A percentile compares a stretch with the other conserved stretches of the same genome.
Evolutionary conservation across 2,888 invertebrate species (phyloP).

Genomic region (Elegia similella): DNA sequence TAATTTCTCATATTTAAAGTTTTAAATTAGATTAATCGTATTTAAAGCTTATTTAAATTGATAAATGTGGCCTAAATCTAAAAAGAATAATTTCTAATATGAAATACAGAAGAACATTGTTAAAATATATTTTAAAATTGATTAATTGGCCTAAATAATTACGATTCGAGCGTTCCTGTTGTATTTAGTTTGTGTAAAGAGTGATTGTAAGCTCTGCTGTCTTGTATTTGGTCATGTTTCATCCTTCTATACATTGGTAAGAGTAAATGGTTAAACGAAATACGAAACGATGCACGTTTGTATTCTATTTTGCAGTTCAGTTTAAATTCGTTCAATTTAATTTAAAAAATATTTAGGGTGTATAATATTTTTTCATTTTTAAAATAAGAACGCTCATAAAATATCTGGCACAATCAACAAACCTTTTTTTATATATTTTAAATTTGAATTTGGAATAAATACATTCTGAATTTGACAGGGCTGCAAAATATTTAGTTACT

Average conservation of each 20-base stretch:
- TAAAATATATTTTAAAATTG: too few relatives aligned
- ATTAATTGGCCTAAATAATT: not conserved
- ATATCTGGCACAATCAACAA: too few relatives aligned
- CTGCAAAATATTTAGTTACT: not conserved
- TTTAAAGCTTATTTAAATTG: not conserved
- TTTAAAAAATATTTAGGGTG: too few relatives aligned
- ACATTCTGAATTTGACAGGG: conserved; percentile 12
- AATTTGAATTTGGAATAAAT: too few relatives aligned
- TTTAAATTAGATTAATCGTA: not conserved
- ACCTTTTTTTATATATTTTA: too few relatives aligned
- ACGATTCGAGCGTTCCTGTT: not conserved
- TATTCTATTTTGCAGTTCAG: not conserved
- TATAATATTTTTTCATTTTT: too few relatives aligned
- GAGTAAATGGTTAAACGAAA: not conserved
- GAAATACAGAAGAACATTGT: too few relatives aligned
- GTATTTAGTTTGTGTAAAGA: not conserved
- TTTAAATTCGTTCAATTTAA: not conserved
- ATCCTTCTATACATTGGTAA: conserved; percentile 2
- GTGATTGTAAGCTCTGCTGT: not conserved
- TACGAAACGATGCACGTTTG: not conserved
- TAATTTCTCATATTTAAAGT: not conserved
- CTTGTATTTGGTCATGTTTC: not conserved
- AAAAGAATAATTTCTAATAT: too few relatives aligned
- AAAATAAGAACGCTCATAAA: too few relatives aligned
- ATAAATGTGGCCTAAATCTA: not conserved